Evolutionary conservation across 2,113 vertebrate genomes (phyloP).

Genomic region (Oreotragus oreotragus): DNA sequence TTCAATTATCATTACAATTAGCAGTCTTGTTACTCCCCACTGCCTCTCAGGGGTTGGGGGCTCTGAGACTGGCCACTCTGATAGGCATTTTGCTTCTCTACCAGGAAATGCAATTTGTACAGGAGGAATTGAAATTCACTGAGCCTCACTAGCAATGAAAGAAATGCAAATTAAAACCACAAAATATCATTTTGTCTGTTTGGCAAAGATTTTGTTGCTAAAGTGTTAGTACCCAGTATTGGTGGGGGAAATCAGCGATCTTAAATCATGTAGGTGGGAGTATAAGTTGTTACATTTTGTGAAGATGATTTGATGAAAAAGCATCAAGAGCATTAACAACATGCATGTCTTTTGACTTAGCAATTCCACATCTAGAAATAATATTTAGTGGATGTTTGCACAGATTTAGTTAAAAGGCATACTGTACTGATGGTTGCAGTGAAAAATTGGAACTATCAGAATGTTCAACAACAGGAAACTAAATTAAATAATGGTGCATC

Average conservation of each 20-base stretch:
- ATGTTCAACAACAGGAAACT: not conserved
- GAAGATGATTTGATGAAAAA: not conserved
- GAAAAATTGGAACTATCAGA: not conserved
- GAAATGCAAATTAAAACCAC: conserved; percentile 17
- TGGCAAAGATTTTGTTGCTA: conserved; percentile 3
- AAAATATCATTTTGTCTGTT: not conserved
- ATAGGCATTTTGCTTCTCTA: not conserved
- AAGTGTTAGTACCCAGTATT: not conserved
- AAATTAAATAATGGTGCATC: not conserved
- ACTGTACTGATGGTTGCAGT: not conserved
- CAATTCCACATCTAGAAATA: not conserved
- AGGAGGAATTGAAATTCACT: not conserved
- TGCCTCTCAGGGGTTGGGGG: not conserved
- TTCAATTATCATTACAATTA: not conserved
- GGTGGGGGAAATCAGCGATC: not conserved
- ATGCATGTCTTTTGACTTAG: not conserved
- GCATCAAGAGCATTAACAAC: not conserved
- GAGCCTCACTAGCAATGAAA: conserved; percentile 7
- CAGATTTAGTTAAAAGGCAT: not conserved
- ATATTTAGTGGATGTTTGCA: not conserved
- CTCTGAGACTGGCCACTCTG: not conserved
- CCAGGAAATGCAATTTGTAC: not conserved
- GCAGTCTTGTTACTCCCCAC: not conserved
- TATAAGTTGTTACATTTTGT: not conserved
- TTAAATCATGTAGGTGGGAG: not conserved